A percentile compares a stretch with the other conserved stretches of the same genome.
Conservation (phyloP, 2,113 vertebrate genomes). For the Cochlearius cochlearius region DNA sequence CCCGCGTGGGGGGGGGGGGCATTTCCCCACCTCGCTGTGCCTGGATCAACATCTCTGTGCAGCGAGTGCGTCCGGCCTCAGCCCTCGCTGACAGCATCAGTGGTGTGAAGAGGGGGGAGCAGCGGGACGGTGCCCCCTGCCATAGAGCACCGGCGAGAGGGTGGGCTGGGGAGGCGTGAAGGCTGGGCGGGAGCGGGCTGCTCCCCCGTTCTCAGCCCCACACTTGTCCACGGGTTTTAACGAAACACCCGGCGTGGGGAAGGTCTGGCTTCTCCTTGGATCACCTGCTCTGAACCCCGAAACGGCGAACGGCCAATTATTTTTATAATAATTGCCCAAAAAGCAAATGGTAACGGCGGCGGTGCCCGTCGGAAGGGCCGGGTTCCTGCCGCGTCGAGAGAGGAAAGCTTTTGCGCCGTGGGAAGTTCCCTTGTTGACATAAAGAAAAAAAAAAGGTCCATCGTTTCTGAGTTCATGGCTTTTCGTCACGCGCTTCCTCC, state of each 20-base stretch:
- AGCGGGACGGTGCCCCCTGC: not conserved
- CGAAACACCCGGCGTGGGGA: not conserved
- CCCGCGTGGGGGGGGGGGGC: too few relatives aligned
- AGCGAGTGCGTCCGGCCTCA: too few relatives aligned
- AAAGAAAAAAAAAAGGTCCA: not conserved
- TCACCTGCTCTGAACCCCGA: not conserved
- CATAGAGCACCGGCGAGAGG: fast-evolving
- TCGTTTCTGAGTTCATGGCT: not conserved
- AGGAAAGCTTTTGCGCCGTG: not conserved
- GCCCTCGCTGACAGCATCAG: too few relatives aligned
- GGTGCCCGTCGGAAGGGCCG: not conserved
- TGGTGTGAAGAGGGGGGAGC: fast-evolving
- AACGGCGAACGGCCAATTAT: fast-evolving
- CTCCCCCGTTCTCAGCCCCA: not conserved
- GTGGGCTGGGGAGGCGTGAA: not conserved
- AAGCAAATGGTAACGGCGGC: fast-evolving
- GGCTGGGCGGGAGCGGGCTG: too few relatives aligned
- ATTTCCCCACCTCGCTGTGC: too few relatives aligned
- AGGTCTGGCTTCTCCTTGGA: too few relatives aligned
- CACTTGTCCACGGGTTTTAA: not conserved
- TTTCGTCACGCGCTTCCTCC: not conserved
- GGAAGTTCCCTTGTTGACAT: not conserved
- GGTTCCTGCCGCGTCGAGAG: fast-evolving
- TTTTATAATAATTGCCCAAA: not conserved
- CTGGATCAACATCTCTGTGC: too few relatives aligned